Base-by-base conservation (phyloP, 2,888 invertebrate genomes). In the Stenolophus ochropezus region DNA sequence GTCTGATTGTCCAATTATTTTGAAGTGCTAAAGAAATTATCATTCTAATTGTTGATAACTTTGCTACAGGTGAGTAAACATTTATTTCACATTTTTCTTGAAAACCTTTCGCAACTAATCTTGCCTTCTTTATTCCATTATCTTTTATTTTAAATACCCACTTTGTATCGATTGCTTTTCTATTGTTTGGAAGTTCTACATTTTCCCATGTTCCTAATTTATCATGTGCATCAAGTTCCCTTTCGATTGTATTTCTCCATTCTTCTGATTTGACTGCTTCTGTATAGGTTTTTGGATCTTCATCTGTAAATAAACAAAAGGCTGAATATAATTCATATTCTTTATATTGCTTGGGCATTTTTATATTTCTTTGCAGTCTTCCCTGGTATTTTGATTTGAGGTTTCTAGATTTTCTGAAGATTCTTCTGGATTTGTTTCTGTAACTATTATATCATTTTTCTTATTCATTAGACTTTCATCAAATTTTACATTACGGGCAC, bases 141-240 rank as follows among this genome's bases (percentile, higher is more conserved):
- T n/a, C n/a, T n/a, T n/a, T n/a, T n/a, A 84, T 84, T 69, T 79
- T 83, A 75, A 84, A 84, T n/a, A 84, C 53, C 83, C 85, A 84
- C 82, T 71, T 83, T 49, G 84, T 83, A 21, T 84, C 82, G 6
- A 85, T 47, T 83, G 74, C 73, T 81, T 83, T 20, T 82, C 73
- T 16, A 47, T 78, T 23, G 75, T 82, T 56, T 58, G 84, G 83
- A 83, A 83, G 65, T 20, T 82, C 20, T 16, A 73, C 58, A 5
- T 58, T 16, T 58, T 58, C 58, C 58, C 58, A 58, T 58, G 58
- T 58, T 58, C 25, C 25, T 11, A 58, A 11, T 23, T 58, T 58
- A 16, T 58, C 58, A 23, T 23, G 25, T 58, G 58, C 58, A 14
- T 8, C 16, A 4, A 58, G 11, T 23, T 58, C 58, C 8, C 16